Evolutionary conservation across 1,140 invertebrate species (phyloP), one percentile per base, ranked within the genome.

Genomic region (Lasaia peninsularis): DNA sequence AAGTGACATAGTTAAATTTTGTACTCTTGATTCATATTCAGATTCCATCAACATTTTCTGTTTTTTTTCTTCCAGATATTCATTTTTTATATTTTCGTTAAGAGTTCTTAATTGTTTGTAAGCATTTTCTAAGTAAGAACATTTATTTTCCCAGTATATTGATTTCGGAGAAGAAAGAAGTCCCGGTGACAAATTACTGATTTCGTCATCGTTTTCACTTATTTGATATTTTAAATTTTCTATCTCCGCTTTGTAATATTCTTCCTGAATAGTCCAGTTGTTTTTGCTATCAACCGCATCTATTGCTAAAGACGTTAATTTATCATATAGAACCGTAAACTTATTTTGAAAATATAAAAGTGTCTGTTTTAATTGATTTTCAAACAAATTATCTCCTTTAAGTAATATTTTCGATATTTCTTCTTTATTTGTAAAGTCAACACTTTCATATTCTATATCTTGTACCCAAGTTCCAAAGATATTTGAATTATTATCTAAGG

Each of bases 301-400:
- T 31, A 83, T 71, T 28, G 79, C 62, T 56, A 88, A 69, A 34
- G 69, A 55, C 9, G 73, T 81, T 57, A 90, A 72, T 69, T 80
- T 87, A 9, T 88, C 75, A 64, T 78, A 83, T 24, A 90, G 65
- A 10, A 58, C 33, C 62, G 83, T 73, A 60, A 88, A 88, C 67
- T 88, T 84, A 24, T 76, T 66, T 63, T 86, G 75, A 63, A 90
- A 90, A 73, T 90, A 80, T 60, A 70, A 55, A 55, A 90, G 62
- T n/a, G 66, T 67, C 33, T 71, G 66, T 75, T 80, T 83, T 8
- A 89, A 56, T 54, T 85, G 68, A 56, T 66, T 69, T 50, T 88
- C 78, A 56, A 87, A 80, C 48, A 74, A 37, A 21, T 53, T 60
- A 57, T 88, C 72, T 56, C 67, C 48, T 32, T 74, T 80, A 11